Evolutionary conservation across 1,140 invertebrate species (phyloP), one percentile per base, ranked within the genome.

Genomic region (Hypothenemus hampei): DNA sequence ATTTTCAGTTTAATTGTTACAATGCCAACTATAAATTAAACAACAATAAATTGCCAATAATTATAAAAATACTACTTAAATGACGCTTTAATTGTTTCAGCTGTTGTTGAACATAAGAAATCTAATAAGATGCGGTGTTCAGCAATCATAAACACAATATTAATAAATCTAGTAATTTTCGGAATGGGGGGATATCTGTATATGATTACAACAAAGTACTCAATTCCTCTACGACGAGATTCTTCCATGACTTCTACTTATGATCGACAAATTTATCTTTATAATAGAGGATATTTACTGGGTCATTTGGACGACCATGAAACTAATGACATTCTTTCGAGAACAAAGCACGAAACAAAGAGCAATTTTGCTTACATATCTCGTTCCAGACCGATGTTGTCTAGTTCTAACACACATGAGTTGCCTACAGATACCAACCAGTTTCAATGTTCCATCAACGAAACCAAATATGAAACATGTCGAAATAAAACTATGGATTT

Each of bases 141-240:
- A 4, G 20, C 24, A 7, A 22, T 57, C 0, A 33, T 20, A 10
- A 36, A 33, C 23, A 15, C 22, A 7, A 37, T 85, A 57, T 85
- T 86, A 61, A 79, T 85, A 50, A 83, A 84, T 68, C 71, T 85
- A 21, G 72, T 83, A 16, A 77, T 84, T 64, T 79, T 85, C 60
- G 83, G 82, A 10, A 83, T 85, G 78, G 80, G 81, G 58, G 80
- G 81, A 23, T 86, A 85, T 66, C 77, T 84, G 50, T 84, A 84
- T 65, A 67, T 85, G 16, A 75, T 86, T 33, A 85, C 82, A 82
- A 80, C 79, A 0, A 79, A 84, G 60, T 85, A 82, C 81, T 77
- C 77, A 67, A 77, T 77, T 57, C 73, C 78, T 43, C 75, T 77
- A 55, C 74, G 71, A 37, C 74, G 73, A 62, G 69, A 63, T 10